Conservation (phyloP, 2,888 invertebrate genomes). For the Druceiella hillmani region DNA sequence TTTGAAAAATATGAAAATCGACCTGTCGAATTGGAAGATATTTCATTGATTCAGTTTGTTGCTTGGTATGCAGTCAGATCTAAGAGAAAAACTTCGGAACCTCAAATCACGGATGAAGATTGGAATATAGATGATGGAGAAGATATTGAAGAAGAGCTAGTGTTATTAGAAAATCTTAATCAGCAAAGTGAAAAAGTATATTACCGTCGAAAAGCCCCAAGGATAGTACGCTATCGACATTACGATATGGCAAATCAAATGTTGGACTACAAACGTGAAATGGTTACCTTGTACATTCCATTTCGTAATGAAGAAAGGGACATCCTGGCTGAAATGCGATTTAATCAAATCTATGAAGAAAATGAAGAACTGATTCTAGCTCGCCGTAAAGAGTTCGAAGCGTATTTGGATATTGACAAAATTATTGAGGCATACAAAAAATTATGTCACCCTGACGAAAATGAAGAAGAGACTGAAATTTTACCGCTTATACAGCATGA, state of each 20-base stretch:
- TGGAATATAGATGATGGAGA: too few relatives aligned
- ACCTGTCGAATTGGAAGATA: conserved; percentile 23
- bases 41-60: conserved; percentile 27
- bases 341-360: too few relatives aligned
- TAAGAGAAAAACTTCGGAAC: too few relatives aligned
- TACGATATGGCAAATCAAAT: conserved; percentile 8
- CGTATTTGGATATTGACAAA: conserved; percentile 14
- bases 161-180: too few relatives aligned
- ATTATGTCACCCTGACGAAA: conserved; percentile 15
- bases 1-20: conserved; percentile 28
- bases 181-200: too few relatives aligned
- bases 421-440: conserved; percentile 11
- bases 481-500: conserved; percentile 10
- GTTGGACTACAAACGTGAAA: conserved; percentile 12
- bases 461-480: conserved; percentile 12
- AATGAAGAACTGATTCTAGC: too few relatives aligned
- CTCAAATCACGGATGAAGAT: conserved; percentile 12
- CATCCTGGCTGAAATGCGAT: conserved; percentile 1
- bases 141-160: too few relatives aligned
- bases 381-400: conserved; percentile 11
- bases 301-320: conserved; percentile 9
- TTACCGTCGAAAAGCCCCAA: conserved; percentile 6
- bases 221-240: conserved; percentile 10
- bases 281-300: conserved; percentile 11
- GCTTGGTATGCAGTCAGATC: conserved; percentile 22